phyloP scores from a whole-genome alignment of 2,113 vertebrate genomes.

The Gyps fulvus region DNA sequence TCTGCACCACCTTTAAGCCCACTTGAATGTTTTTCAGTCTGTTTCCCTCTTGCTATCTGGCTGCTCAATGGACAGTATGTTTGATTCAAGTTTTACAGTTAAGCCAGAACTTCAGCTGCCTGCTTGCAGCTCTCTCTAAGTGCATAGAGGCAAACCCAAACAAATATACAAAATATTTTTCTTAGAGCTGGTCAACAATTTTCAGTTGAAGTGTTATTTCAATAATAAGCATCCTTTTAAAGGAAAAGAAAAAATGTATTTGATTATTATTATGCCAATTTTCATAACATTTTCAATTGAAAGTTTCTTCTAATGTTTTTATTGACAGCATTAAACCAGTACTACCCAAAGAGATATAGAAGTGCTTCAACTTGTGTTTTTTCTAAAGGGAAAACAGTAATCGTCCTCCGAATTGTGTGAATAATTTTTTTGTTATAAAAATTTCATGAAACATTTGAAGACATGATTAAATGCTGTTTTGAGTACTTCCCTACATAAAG shows the following conservation, averaged over 20 bases:
- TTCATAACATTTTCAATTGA: background rate
- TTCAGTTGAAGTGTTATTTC: background rate
- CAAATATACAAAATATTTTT: background rate
- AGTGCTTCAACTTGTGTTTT: background rate
- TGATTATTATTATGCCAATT: background rate
- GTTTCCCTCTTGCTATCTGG: background rate
- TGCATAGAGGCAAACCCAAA: background rate
- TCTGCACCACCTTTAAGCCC: background rate
- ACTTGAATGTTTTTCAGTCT: background rate
- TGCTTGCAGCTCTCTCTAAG: background rate
- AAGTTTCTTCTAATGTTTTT: background rate
- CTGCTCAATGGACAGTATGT: background rate
- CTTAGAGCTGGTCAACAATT: background rate
- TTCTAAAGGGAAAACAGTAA: background rate
- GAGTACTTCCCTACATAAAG: background rate
- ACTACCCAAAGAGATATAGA: background rate
- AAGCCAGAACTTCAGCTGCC: background rate
- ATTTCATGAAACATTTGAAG: background rate
- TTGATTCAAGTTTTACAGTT: background rate
- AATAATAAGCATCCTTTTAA: background rate
- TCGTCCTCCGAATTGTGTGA: background rate
- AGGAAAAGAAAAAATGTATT: background rate
- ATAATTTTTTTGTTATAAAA: background rate
- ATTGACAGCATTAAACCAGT: background rate
- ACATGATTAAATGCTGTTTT: background rate